Conservation (phyloP, 2,113 vertebrate genomes). For the Pseudopipra pipra region DNA sequence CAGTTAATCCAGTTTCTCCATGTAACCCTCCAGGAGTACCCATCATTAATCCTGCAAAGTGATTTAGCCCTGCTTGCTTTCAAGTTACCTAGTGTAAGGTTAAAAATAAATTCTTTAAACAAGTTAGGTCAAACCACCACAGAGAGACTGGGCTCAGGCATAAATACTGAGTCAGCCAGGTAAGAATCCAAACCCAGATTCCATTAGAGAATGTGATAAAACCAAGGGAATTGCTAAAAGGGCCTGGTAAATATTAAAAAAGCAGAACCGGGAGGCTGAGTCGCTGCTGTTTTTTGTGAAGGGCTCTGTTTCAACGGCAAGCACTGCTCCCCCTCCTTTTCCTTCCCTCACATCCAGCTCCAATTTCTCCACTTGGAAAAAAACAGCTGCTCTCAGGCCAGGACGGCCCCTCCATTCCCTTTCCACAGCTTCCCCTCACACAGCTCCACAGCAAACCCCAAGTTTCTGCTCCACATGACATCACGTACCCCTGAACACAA, state of each 20-base stretch:
- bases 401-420: not conserved
- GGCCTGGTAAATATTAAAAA: not conserved
- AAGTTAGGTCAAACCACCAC: constrained; percentile 26
- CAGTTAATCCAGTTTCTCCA: not conserved
- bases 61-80: not conserved
- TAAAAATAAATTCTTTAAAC: constrained; percentile 55
- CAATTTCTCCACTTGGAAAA: constrained; percentile 27
- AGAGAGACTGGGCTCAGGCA: not conserved
- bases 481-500: not conserved
- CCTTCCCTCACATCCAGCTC: not conserved
- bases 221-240: not conserved
- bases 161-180: not conserved
- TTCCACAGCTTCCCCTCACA: not conserved
- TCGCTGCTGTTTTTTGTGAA: not conserved
- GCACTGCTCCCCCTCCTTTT: not conserved
- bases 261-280: not conserved
- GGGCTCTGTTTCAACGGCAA: not conserved
- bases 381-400: constrained; percentile 13
- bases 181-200: constrained; percentile 15
- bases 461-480: not conserved
- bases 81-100: not conserved
- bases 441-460: not conserved
- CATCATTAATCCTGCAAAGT: not conserved
- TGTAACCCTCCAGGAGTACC: not conserved
- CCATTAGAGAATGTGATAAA: not conserved